A percentile compares a stretch with the other conserved stretches of the same genome.
Conservation (phyloP, 2,113 vertebrate genomes). For the Galemys pyrenaicus region DNA sequence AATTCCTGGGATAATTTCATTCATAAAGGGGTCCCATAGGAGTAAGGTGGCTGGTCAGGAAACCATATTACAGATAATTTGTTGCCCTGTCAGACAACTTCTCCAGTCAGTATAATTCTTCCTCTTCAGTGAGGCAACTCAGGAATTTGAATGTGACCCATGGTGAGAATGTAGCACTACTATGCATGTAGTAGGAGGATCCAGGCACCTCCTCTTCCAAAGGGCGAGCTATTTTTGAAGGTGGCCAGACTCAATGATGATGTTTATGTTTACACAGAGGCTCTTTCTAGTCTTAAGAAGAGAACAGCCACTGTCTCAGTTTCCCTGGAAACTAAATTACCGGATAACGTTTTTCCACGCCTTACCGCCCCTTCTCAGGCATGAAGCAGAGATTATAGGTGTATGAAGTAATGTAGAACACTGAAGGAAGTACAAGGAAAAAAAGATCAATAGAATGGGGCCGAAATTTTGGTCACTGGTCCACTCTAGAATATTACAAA, state of each 20-base stretch:
- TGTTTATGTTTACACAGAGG: background rate
- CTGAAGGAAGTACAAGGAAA: background rate
- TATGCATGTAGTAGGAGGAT: no score
- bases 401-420: background rate
- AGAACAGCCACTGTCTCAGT: background rate
- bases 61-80: slow-evolving; percentile 39
- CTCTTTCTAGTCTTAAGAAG: background rate
- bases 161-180: background rate
- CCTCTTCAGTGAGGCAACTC: background rate
- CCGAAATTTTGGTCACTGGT: background rate
- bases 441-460: background rate
- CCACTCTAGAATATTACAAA: background rate
- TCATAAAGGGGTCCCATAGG: slow-evolving; percentile 29
- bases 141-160: background rate
- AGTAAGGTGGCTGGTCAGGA: slow-evolving; percentile 9
- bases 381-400: background rate
- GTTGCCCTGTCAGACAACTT: slow-evolving; percentile 57
- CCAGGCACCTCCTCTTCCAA: background rate
- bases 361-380: background rate
- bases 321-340: background rate
- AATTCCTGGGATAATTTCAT: slow-evolving; percentile 63
- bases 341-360: background rate
- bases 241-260: background rate
- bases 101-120: slow-evolving; percentile 41
- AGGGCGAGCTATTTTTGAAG: background rate